Percentiles rank a stretch among this genome's conserved stretches.
phyloP scores from a whole-genome alignment of 2,797 vertebrate species.

The Enteromius trimaculatus region DNA sequence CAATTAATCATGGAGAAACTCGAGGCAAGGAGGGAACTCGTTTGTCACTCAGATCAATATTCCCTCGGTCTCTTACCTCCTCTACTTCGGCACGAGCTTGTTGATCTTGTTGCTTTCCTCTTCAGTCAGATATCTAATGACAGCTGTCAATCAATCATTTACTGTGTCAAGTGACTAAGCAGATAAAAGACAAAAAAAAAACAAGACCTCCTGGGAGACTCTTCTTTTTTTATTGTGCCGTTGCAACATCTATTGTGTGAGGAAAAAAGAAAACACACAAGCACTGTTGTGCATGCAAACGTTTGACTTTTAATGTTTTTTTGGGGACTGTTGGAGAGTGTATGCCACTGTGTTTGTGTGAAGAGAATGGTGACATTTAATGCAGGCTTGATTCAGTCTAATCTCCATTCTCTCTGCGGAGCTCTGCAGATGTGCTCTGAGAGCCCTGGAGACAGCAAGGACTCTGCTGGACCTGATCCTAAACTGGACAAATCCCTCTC shows the following conservation, averaged over 20 bases:
- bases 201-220: neutral
- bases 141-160: conserved; percentile 26
- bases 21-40: conserved; percentile 5
- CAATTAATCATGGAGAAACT: conserved; percentile 32
- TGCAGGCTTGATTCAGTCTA: conserved; percentile 18
- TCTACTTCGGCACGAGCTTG: neutral
- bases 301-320: conserved; percentile 4
- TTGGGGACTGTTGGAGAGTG: conserved; percentile 3
- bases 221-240: neutral
- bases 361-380: conserved; percentile 7
- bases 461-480: neutral
- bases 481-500: neutral
- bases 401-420: conserved; percentile 49
- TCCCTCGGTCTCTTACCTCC: neutral
- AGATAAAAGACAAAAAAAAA: neutral
- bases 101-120: conserved; percentile 2
- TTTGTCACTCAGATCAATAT: conserved; percentile 22
- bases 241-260: conserved; percentile 1
- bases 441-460: conserved; percentile 2
- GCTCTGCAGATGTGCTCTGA: conserved; percentile 44
- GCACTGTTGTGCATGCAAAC: conserved; percentile 1
- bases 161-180: conserved; percentile 3
- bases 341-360: conserved; percentile 3
- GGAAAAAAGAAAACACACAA: neutral
- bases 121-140: conserved; percentile 13